Evolutionary conservation across 1,140 invertebrate species (phyloP).

Genomic region (Anagrus nilaparvatae): DNA sequence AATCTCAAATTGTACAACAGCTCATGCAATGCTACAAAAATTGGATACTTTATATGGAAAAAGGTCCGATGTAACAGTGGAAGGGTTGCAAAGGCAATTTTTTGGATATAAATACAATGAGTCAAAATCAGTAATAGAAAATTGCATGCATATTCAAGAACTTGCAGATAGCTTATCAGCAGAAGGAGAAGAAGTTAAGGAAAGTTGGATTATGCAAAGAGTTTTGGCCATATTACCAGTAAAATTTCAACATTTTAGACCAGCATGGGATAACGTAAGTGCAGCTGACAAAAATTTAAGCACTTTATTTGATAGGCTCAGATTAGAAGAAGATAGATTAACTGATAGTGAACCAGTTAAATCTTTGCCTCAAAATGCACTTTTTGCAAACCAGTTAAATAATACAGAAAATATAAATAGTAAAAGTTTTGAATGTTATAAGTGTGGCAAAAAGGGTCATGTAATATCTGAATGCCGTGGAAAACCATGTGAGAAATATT

Average conservation of each 20-base stretch:
- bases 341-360: no score
- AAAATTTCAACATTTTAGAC: constrained; percentile 11
- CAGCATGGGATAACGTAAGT: constrained; percentile 16
- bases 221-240: constrained; percentile 11
- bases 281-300: no score
- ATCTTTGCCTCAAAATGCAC: no score
- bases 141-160: not conserved
- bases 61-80: constrained; percentile 11
- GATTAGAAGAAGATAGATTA: no score
- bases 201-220: constrained; percentile 12
- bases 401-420: no score
- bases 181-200: constrained; percentile 9
- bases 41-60: constrained; percentile 12
- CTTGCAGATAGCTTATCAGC: no score
- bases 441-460: no score
- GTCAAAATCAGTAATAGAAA: constrained; percentile 7
- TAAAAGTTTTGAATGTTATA: no score
- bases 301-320: no score
- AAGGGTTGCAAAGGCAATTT: constrained; percentile 12
- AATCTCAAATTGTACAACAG: constrained; percentile 5
- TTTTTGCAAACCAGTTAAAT: no score
- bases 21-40: constrained; percentile 11
- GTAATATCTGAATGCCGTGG: no score
- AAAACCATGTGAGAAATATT: no score
- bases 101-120: constrained; percentile 12